phyloP scores from a whole-genome alignment of 2,888 invertebrate species.

The Prosopocoilus inquinatus region DNA sequence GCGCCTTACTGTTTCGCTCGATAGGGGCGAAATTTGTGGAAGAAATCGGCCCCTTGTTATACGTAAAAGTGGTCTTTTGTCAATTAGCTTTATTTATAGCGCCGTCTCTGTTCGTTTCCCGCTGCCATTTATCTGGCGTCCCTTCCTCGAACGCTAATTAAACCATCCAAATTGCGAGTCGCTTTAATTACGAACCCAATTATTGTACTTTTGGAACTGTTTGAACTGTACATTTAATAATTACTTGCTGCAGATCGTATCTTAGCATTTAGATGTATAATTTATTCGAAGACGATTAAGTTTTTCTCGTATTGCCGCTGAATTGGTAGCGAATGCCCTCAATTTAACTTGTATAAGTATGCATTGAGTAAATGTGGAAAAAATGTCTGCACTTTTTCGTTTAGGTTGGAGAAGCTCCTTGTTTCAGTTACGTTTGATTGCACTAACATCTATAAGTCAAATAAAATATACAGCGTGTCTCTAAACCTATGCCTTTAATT shows the following conservation, averaged over 20 bases:
- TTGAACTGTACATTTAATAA: constrained; percentile 9
- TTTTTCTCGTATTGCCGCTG: too few species aligned
- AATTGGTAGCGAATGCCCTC: too few species aligned
- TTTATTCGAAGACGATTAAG: too few species aligned
- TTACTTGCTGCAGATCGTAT: constrained; percentile 12
- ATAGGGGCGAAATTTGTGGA: constrained; percentile 6
- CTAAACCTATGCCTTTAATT: too few species aligned
- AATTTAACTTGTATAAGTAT: too few species aligned
- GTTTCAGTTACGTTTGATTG: too few species aligned
- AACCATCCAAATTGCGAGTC: constrained; percentile 37
- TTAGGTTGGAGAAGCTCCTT: too few species aligned
- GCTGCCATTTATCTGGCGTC: background rate
- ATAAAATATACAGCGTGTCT: too few species aligned
- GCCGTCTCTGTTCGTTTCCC: constrained; percentile 13
- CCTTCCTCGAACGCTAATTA: constrained; percentile 30
- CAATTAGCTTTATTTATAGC: constrained; percentile 32
- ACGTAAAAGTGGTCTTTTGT: constrained; percentile 30
- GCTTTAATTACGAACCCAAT: constrained; percentile 36
- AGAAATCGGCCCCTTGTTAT: constrained; percentile 22
- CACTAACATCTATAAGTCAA: too few species aligned
- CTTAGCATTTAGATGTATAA: background rate
- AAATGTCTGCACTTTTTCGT: too few species aligned
- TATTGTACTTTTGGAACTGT: constrained; percentile 28
- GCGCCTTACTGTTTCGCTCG: background rate
- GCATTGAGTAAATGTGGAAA: too few species aligned